phyloP scores from a whole-genome alignment of 1,140 invertebrate species.

The Cataglyphis hispanica region DNA sequence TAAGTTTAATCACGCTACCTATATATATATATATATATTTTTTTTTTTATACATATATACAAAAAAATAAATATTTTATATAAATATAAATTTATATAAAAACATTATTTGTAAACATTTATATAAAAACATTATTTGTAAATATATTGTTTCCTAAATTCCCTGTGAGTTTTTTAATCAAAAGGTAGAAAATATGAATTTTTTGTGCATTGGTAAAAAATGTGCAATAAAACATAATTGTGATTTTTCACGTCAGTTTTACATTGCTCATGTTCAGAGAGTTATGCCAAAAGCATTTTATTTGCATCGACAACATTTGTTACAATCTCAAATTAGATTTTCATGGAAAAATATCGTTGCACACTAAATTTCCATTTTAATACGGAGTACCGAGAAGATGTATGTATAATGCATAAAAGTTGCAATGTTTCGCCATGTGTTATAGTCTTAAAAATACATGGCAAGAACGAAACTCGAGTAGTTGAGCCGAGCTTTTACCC shows the following conservation, averaged over 20 bases:
- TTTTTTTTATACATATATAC: background rate
- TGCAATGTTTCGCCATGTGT: constrained; percentile 48
- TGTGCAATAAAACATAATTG: background rate
- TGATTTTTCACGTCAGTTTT: background rate
- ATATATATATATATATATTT: no score
- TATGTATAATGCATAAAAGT: constrained; percentile 35
- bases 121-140: background rate
- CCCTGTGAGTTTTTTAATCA: background rate
- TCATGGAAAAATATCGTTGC: constrained; percentile 4
- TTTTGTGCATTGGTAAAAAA: background rate
- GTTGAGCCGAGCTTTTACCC: constrained; percentile 47
- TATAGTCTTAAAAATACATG: constrained; percentile 55
- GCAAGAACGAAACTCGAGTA: constrained; percentile 46
- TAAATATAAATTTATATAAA: background rate
- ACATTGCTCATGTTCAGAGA: background rate
- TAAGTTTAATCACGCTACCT: no score
- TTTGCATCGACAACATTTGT: background rate
- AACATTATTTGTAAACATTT: background rate
- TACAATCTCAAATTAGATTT: constrained; percentile 8
- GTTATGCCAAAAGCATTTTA: background rate
- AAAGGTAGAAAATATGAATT: background rate
- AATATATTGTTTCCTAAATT: background rate
- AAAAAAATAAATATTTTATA: constrained; percentile 2
- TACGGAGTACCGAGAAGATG: background rate
- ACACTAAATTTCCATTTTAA: background rate